A percentile compares a stretch with the other conserved stretches of the same genome.
Conservation (phyloP, 2,888 invertebrate genomes). For the Dorcus hopei region DNA sequence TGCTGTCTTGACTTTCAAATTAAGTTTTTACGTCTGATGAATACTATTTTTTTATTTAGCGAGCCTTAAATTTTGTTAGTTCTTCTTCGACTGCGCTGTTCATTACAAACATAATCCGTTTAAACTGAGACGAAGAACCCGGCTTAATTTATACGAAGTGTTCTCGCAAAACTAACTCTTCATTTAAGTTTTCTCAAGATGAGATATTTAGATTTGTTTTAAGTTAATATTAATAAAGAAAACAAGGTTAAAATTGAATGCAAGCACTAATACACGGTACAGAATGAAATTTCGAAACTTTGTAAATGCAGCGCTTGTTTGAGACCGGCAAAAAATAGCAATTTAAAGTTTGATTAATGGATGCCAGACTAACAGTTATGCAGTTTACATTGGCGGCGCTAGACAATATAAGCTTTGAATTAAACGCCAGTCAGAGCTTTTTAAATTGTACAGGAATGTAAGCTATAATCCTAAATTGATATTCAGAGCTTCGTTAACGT, state of each 20-base stretch:
- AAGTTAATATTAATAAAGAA: slow-evolving; percentile 32
- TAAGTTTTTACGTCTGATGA: not conserved
- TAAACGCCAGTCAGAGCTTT: slow-evolving; percentile 27
- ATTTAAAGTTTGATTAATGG: slow-evolving; percentile 42
- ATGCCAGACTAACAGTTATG: slow-evolving; percentile 37
- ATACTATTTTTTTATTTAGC: slow-evolving; percentile 9
- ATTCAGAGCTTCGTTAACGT: slow-evolving; percentile 14
- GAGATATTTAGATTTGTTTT: slow-evolving; percentile 30
- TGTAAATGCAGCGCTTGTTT: slow-evolving; percentile 32
- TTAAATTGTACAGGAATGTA: slow-evolving; percentile 20
- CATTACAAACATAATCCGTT: slow-evolving; percentile 19
- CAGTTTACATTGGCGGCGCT: slow-evolving; percentile 30
- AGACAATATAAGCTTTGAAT: slow-evolving; percentile 29
- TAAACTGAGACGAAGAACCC: slow-evolving; percentile 19
- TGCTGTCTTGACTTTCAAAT: not conserved
- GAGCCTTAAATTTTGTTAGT: slow-evolving; percentile 13
- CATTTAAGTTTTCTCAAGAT: slow-evolving; percentile 22
- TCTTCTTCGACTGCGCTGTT: slow-evolving; percentile 4
- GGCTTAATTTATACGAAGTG: slow-evolving; percentile 23
- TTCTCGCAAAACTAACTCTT: slow-evolving; percentile 14
- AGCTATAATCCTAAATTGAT: slow-evolving; percentile 18
- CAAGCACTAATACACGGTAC: slow-evolving; percentile 26
- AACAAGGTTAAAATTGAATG: slow-evolving; percentile 30
- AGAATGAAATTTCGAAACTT: slow-evolving; percentile 37
- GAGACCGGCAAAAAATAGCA: slow-evolving; percentile 35